Evolutionary conservation across 2,888 invertebrate species (phyloP).

Genomic region (Lysandra bellargus): DNA sequence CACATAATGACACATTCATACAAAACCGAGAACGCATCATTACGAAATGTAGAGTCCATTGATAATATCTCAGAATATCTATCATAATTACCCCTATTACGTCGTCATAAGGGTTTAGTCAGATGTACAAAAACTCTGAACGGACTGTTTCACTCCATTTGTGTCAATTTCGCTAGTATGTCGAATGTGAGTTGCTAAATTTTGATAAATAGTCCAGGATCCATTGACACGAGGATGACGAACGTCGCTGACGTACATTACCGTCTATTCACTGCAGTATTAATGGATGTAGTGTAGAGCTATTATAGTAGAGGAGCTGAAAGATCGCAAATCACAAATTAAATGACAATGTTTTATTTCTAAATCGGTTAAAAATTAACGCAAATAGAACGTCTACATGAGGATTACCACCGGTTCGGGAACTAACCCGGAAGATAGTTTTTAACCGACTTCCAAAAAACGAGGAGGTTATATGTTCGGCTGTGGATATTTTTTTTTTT

Average conservation of each 20-base stretch:
- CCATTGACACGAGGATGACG: not conserved
- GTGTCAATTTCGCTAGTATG: conserved; percentile 46
- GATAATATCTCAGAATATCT: not conserved
- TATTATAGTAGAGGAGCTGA: not conserved
- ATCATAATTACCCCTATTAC: not conserved
- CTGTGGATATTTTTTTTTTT: too few species aligned
- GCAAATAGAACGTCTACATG: too few species aligned
- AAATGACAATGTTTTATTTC: too few species aligned
- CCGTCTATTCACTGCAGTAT: conserved; percentile 2
- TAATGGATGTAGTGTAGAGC: not conserved
- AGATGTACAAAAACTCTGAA: not conserved
- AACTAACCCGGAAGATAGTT: too few species aligned
- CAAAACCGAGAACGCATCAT: conserved; percentile 32
- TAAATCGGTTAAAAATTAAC: too few species aligned
- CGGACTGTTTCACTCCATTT: conserved; percentile 52
- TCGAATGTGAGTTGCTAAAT: conserved; percentile 49
- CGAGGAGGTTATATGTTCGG: too few species aligned
- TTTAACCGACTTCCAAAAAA: too few species aligned
- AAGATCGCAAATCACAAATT: not conserved
- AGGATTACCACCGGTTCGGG: too few species aligned
- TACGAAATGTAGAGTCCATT: conserved; percentile 31
- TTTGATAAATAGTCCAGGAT: conserved; percentile 60
- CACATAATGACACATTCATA: conserved; percentile 27
- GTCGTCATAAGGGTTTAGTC: not conserved
- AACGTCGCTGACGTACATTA: not conserved